Conservation (phyloP, 2,113 vertebrate genomes). For the Pavo muticus region DNA sequence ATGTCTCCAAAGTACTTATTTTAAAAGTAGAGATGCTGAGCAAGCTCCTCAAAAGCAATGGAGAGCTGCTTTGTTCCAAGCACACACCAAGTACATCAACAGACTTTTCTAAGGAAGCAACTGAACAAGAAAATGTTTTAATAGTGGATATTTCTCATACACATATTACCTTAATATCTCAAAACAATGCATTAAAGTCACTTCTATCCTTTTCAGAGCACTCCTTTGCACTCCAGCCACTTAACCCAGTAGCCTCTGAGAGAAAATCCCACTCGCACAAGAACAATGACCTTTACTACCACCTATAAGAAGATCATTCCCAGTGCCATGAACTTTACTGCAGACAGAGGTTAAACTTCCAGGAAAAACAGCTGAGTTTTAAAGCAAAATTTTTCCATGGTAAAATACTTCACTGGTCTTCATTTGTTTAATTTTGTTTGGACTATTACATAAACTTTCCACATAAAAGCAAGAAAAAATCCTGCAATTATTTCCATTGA, state of each 20-base stretch:
- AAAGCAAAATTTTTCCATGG: fast-evolving
- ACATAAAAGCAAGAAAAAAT: fast-evolving
- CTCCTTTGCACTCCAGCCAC: neutral
- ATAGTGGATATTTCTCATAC: neutral
- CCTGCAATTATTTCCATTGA: neutral
- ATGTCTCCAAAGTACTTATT: neutral
- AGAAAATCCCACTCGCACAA: neutral
- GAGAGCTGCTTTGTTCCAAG: neutral
- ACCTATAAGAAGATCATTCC: neutral
- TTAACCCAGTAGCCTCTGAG: neutral
- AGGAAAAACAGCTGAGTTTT: neutral
- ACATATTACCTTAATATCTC: neutral
- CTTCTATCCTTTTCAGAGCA: neutral
- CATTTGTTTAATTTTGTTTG: neutral
- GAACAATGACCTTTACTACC: neutral
- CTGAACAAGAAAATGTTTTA: neutral
- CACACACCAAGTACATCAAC: neutral
- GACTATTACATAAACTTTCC: neutral
- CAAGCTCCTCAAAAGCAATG: neutral
- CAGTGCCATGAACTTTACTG: neutral
- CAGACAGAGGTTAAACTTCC: neutral
- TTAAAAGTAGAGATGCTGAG: neutral
- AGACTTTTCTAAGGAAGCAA: neutral
- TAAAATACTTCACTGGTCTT: neutral
- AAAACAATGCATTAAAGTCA: neutral